phyloP scores from a whole-genome alignment of 92 coral and sea anemone species.

The Zoanthus gigantus region DNA sequence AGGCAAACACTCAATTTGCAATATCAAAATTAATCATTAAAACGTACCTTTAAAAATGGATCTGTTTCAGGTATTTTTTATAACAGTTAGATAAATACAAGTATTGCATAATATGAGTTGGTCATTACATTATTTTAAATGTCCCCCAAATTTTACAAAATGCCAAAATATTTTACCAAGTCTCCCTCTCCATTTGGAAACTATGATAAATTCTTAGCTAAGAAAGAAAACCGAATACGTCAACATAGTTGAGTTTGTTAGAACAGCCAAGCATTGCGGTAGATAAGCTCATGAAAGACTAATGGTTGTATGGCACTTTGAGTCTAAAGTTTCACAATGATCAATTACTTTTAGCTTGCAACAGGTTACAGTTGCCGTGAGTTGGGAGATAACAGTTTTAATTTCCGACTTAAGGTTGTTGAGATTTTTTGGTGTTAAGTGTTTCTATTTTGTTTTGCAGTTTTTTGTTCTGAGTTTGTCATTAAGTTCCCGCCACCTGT shows the following conservation, averaged over 20 bases:
- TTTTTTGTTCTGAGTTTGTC: background rate
- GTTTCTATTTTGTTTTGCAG: background rate
- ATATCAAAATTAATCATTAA: background rate
- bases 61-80: background rate
- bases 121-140: background rate
- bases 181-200: background rate
- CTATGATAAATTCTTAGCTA: background rate
- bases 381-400: slow-evolving; percentile 6
- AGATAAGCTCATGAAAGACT: slow-evolving; percentile 12
- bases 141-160: background rate
- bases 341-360: background rate
- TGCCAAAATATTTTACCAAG: background rate
- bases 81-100: background rate
- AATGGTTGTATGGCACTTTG: background rate
- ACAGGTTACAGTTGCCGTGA: background rate
- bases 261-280: background rate
- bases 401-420: slow-evolving; percentile 15
- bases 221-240: background rate
- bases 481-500: background rate
- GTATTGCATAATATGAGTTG: background rate
- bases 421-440: background rate
- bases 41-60: background rate
- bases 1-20: background rate
- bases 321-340: slow-evolving; percentile 18
- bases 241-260: background rate